Evolutionary conservation across 2,797 vertebrate species (phyloP).

Genomic region (Alcedo quadribrachys): DNA sequence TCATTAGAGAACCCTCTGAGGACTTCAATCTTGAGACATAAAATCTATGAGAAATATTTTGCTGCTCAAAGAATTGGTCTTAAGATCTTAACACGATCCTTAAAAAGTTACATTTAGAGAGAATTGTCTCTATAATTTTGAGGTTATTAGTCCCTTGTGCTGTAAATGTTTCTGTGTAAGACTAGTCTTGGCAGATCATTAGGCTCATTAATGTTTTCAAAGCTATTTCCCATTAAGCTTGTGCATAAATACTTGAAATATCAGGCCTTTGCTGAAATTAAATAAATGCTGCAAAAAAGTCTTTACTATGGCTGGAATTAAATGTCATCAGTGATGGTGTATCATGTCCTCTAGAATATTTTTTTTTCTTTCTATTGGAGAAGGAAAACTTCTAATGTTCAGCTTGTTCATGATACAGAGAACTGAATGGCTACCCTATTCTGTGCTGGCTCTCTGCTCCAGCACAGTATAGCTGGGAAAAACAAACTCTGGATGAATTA

Average conservation of each 20-base stretch:
- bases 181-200: not conserved
- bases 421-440: not conserved
- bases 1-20: not conserved
- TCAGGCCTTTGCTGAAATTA: conserved; percentile 7
- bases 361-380: not conserved
- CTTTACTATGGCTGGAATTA: not conserved
- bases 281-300: not conserved
- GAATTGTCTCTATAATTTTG: not conserved
- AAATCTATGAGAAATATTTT: conserved; percentile 18
- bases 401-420: not conserved
- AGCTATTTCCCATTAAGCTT: not conserved
- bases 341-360: not conserved
- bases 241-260: not conserved
- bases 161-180: conserved; percentile 8
- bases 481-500: not conserved
- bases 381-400: fast-evolving
- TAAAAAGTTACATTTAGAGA: not conserved
- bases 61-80: conserved; percentile 1
- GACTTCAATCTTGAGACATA: not conserved
- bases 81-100: conserved; percentile 4
- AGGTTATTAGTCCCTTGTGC: conserved; percentile 17
- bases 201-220: not conserved
- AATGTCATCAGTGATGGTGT: not conserved
- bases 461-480: not conserved
- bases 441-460: not conserved